A percentile compares a stretch with the other conserved stretches of the same genome.
Conservation (phyloP, 2,888 invertebrate genomes). For the Caenorhabditis zanzibari region DNA sequence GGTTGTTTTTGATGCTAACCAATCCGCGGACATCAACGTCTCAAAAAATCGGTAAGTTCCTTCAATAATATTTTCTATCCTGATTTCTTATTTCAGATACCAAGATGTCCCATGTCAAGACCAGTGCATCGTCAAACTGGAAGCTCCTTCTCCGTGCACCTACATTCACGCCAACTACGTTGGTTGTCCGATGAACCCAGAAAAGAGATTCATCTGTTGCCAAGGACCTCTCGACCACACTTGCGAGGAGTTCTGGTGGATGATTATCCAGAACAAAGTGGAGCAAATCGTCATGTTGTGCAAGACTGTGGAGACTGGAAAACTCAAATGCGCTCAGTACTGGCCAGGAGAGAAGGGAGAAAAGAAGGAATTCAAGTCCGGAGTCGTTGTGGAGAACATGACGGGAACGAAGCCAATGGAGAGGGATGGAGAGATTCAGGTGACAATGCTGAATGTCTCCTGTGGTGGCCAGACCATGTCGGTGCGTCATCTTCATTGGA, state of each 20-base stretch:
- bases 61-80: no score
- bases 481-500: conserved; percentile 72
- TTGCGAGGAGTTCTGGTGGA: conserved; percentile 64
- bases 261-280: conserved; percentile 64
- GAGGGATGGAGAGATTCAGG: conserved; percentile 30
- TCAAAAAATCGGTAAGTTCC: conserved; percentile 18
- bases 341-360: conserved; percentile 65
- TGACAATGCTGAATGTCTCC: conserved; percentile 28
- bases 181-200: conserved; percentile 62
- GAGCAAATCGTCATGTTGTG: conserved; percentile 72
- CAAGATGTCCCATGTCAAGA: conserved; percentile 76
- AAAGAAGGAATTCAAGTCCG: conserved; percentile 22
- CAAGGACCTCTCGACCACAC: conserved; percentile 68
- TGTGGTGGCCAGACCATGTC: neutral
- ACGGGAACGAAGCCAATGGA: conserved; percentile 32
- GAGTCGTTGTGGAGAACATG: conserved; percentile 14
- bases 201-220: conserved; percentile 67
- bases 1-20: conserved; percentile 66
- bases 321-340: conserved; percentile 87
- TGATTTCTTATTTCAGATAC: conserved; percentile 52
- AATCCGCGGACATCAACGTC: conserved; percentile 33
- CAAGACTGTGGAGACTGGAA: conserved; percentile 83
- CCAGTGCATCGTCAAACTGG: conserved; percentile 68
- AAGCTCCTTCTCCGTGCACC: conserved; percentile 65
- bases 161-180: conserved; percentile 78